Base-by-base conservation (phyloP, 2,797 vertebrate genomes). In the Phylloscopus collybita region DNA sequence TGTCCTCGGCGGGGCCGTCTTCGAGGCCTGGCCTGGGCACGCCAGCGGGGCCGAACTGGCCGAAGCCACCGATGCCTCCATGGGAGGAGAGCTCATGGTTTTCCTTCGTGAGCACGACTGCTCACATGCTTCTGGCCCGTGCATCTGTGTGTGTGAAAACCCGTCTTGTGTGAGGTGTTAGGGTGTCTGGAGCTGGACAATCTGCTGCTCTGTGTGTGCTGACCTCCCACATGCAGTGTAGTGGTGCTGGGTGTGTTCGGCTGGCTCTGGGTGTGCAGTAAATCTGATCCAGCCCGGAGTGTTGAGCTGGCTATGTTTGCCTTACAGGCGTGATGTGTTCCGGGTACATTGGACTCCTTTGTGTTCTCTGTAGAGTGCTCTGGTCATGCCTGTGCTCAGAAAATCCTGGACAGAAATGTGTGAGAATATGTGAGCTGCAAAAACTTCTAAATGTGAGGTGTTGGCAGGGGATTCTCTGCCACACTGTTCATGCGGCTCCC, bases 401-500 rank as follows among this genome's bases (percentile, higher is more conserved):
- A 90, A 88, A 79, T 51, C 44, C 40, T 57, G 40, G n/a, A 13
- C 23, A 74, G 76, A 86, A 90, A 25, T 38, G 36, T 0, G 15
- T 65, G 72, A 86, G 10, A 72, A 66, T 53, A 60, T 72, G 80
- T 66, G 60, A 79, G 54, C 60, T 90, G 50, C 6, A 2, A 76
- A 64, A 71, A 4, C 15, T 14, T 80, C 30, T 47, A 8, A 59
- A 40, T 36, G 47, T 30, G 22, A 60, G 16, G 32, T n/a, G 51
- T 54, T 75, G 70, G 57, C 57, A 29, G 64, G 21, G 65, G 6
- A 13, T 71, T 70, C 66, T 70, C 45, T 86, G 27, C 36, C 10
- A 4, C 3, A 0, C 0, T n/a, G 7, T 29, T 86, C 0, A 0
- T 13, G n/a, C 11, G n/a, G 42, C 36, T 80, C 5, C 17, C 4